Percentiles rank a stretch among this genome's conserved stretches.
phyloP scores from a whole-genome alignment of 2,113 vertebrate species.

The Scalopus aquaticus region DNA sequence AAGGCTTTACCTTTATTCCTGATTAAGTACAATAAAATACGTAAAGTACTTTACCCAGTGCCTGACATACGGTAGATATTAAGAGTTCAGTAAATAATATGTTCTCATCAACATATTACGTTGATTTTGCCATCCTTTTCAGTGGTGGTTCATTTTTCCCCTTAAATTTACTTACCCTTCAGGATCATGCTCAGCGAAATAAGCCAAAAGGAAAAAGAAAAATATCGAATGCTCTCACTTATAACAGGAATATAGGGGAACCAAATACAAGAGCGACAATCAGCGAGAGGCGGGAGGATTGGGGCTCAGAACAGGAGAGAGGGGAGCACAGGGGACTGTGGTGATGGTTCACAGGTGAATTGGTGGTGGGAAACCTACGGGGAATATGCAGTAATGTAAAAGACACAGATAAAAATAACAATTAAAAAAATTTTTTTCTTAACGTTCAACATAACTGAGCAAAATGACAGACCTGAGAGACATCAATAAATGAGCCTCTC shows the following conservation, averaged over 20 bases:
- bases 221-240: no score
- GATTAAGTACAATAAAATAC: not conserved
- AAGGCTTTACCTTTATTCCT: slow-evolving; percentile 42
- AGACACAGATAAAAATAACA: no score
- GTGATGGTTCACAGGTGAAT: no score
- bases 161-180: not conserved
- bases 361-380: no score
- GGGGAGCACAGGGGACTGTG: no score
- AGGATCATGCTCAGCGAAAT: no score
- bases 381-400: no score
- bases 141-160: not conserved
- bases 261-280: no score
- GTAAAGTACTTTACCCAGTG: not conserved
- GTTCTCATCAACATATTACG: not conserved
- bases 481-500: not conserved
- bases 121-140: not conserved
- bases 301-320: no score
- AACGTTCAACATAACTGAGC: not conserved
- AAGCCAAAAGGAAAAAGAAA: no score
- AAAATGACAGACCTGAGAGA: slow-evolving; percentile 1
- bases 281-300: no score
- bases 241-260: no score
- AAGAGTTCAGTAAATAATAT: not conserved
- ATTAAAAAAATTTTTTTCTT: slow-evolving; percentile 3
- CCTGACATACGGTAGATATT: not conserved